Base-by-base conservation (phyloP, 2,888 invertebrate species). In the Agrochola circellaris region DNA sequence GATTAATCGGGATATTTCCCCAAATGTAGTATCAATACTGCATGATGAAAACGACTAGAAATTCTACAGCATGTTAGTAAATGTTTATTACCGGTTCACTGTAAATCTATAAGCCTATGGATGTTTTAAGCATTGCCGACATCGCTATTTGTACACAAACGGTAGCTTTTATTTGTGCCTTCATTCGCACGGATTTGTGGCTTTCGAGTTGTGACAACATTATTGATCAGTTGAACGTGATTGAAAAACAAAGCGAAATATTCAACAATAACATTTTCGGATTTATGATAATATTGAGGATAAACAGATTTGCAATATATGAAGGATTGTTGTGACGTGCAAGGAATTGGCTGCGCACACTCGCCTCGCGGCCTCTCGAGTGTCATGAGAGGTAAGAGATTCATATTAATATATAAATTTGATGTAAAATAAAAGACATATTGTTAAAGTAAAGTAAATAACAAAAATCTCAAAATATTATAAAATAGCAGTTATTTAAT, bases 191-290 rank as follows among this genome's bases (percentile, higher is more conserved):
- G 76, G 81, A 82, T 87, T 87, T 82, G 82, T 73, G 79, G 76
- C 58, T 83, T 81, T 81, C 77, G 80, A 80, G 77, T 79, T 87
- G 86, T 84, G 84, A 84, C 86, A 84, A 82, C 73, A 82, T 82
- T 87, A 86, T 87, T 87, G 87, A 87, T 87, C 86, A 87, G 82
- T 73, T 75, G 77, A 71, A 87, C 84, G 84, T 87, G 88, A 87
- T 84, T 80, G 77, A 86, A 80, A 76, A 80, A 82, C 79, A 82
- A 77, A 82, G 78, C 69, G 70, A 87, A 85, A 85, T 80, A 80
- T 85, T 87, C 81, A 79, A 85, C 79, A 73, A 77, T 81, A 85
- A 81, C 75, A 83, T 81, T 76, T 81, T 74, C 62, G 74, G 79
- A 79, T 79, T 81, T 79, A 83, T 75, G 75, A 79, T 75, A 81